Evolutionary conservation across 2,888 invertebrate genomes (phyloP), one percentile per base, ranked within the genome.

Genomic region (Sarcophaga subvicina): DNA sequence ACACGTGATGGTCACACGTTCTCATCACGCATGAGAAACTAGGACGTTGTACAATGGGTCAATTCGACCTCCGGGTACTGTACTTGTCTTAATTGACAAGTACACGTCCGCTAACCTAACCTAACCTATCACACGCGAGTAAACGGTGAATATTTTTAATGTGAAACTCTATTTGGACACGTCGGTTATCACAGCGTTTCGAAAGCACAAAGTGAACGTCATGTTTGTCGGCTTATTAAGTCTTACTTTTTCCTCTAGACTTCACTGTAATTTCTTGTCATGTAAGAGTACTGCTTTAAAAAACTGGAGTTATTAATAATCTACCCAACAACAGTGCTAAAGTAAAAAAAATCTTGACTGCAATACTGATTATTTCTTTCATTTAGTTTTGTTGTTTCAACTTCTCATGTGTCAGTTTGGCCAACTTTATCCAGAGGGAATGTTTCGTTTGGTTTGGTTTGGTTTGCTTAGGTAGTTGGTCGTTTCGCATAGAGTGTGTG

Each of bases 341-440:
- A 37, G 37, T 37, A 37, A 37, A 59, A 59, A 59, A 59, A 59
- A 14, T n/a, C 14, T 59, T 59, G n/a, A 59, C 59, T 59, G 59
- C 59, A 12, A 17, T 59, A 59, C 59, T 12, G 59, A n/a, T 59
- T 69, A 69, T 45, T 62, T 72, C 49, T 76, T 20, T 37, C 47
- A 47, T 64, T 66, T 59, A 20, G 70, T 67, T 66, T n/a, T n/a
- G 14, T 59, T 59, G 59, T 59, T 17, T 59, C n/a, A 59, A 59
- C 59, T 59, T 59, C 59, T 59, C 14, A 17, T 59, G 59, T n/a
- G 12, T 63, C 22, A 20, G 17, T 63, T 69, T 27, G 70, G 59
- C 59, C 14, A 59, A n/a, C n/a, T n/a, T 59, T 59, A 17, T n/a
- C 14, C 59, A 17, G 17, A 17, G 14, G 59, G 14, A 59, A n/a